These are phyloP conservation scores for Encarsia formosa DNA, from an alignment of 2,888 invertebrate species.

Conservation along the genomic window DNA sequence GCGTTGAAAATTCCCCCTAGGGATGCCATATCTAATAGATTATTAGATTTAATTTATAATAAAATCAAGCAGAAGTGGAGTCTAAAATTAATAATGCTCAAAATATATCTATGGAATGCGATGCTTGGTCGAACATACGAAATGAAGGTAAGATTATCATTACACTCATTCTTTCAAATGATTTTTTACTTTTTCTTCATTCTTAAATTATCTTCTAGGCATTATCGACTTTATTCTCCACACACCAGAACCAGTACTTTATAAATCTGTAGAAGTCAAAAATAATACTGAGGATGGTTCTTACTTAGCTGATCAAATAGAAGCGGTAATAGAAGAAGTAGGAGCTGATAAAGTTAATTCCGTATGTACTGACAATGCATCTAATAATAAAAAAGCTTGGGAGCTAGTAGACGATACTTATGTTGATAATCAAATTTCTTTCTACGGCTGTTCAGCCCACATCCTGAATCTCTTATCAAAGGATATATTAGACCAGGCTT, in stretches of 20 bases:
- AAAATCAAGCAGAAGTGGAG: conserved; percentile 9
- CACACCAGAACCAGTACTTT: conserved; percentile 30
- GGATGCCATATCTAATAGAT: conserved; percentile 2
- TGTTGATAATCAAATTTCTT: conserved; percentile 18
- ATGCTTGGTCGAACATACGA: conserved; percentile 13
- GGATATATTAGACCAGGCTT: conserved; percentile 20
- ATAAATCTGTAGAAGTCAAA: conserved; percentile 22
- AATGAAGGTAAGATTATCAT: too few relatives aligned
- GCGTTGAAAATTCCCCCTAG: conserved; percentile 7
- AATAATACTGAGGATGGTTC: conserved; percentile 27
- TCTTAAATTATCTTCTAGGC: too few relatives aligned
- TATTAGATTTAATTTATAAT: conserved; percentile 12
- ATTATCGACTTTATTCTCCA: conserved; percentile 31
- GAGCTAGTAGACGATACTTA: conserved; percentile 25
- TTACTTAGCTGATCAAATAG: conserved; percentile 24
- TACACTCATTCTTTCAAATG: too few relatives aligned
- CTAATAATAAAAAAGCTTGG: conserved; percentile 24
- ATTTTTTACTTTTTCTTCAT: too few relatives aligned
- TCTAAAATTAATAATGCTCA: conserved; percentile 6
- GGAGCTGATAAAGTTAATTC: conserved; percentile 17
- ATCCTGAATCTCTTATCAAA: conserved; percentile 31
- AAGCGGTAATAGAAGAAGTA: conserved; percentile 17
- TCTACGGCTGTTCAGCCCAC: conserved; percentile 28
- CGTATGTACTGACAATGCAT: conserved; percentile 30
- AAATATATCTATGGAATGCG: conserved; percentile 18